Conservation (phyloP, 2,888 invertebrate species). For the Philereme transversata region DNA sequence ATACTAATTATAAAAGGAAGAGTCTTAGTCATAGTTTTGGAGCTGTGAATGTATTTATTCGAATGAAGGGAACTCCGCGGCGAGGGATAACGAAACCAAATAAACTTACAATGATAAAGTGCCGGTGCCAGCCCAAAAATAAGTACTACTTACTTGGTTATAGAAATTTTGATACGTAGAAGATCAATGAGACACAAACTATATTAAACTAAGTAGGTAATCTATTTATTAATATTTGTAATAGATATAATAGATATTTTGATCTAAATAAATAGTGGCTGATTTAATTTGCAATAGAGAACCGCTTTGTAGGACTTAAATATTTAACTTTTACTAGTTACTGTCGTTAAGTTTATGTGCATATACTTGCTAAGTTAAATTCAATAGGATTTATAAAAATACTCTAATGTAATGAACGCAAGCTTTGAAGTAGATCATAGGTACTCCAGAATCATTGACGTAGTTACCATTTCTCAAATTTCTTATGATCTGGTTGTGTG, state of each 20-base stretch:
- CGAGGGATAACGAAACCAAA: neutral
- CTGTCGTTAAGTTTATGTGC: neutral
- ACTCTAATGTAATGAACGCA: too few relatives aligned
- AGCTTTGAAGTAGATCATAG: too few relatives aligned
- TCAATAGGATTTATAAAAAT: neutral
- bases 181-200: too few relatives aligned
- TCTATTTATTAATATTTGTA: neutral
- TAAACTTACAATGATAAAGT: constrained; percentile 2
- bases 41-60: neutral
- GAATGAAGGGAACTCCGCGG: neutral
- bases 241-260: neutral
- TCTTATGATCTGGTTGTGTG: neutral
- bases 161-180: neutral
- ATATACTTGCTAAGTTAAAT: neutral
- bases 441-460: too few relatives aligned
- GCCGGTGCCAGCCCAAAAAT: constrained; percentile 7
- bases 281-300: neutral
- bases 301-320: neutral
- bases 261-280: neutral
- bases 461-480: neutral
- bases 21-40: neutral
- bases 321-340: neutral
- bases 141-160: neutral
- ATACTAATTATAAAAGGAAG: neutral
- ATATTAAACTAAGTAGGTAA: too few relatives aligned